Evolutionary conservation across 2,888 invertebrate genomes (phyloP).

Genomic region (Aelia acuminata): DNA sequence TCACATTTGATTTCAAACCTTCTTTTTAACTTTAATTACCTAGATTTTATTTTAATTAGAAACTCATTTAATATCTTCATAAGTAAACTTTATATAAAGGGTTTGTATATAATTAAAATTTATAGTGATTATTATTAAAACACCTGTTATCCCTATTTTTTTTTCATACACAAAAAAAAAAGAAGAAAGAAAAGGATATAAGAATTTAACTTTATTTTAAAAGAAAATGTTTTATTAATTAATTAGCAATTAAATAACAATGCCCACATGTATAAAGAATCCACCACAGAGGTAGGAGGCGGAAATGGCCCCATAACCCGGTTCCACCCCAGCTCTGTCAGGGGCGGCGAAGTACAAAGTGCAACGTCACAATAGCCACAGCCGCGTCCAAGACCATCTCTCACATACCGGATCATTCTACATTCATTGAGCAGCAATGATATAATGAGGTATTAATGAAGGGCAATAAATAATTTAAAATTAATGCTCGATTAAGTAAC

Average conservation of each 20-base stretch:
- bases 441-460: not conserved
- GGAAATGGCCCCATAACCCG: slow-evolving; percentile 25
- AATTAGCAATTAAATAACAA: not conserved
- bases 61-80: too few relatives aligned
- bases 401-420: not conserved
- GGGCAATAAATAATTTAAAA: not conserved
- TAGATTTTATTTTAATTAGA: too few relatives aligned
- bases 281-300: not conserved
- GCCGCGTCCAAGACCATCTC: not conserved
- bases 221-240: not conserved
- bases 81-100: too few relatives aligned
- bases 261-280: not conserved
- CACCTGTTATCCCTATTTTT: too few relatives aligned
- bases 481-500: not conserved
- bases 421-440: not conserved
- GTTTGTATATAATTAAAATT: too few relatives aligned
- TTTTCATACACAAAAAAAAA: too few relatives aligned
- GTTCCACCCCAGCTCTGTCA: not conserved
- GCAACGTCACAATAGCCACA: not conserved
- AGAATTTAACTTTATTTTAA: too few relatives aligned
- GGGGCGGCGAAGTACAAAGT: slow-evolving; percentile 8
- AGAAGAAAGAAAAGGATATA: too few relatives aligned
- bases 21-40: too few relatives aligned
- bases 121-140: too few relatives aligned
- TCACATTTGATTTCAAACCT: too few relatives aligned